Evolutionary conservation across 2,888 invertebrate genomes (phyloP), one percentile per base, ranked within the genome.

Genomic region (Axea sp.): DNA sequence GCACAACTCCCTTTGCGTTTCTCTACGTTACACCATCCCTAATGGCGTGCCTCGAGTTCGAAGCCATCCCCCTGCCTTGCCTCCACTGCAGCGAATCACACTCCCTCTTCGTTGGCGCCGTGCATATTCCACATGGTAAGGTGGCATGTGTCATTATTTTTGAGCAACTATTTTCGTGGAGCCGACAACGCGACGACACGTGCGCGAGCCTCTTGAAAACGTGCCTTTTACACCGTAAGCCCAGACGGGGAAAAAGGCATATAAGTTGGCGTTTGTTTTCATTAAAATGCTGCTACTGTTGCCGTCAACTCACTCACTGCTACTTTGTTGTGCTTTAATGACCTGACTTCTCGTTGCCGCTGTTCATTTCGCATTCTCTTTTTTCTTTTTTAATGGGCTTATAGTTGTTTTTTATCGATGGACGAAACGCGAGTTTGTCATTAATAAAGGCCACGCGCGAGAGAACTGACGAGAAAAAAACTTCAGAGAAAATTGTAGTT

Each of bases 131-230:
- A 9, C 35, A 51, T 35, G 35, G 31, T 19, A 57, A 51, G 30
- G 43, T 51, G 73, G 55, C 60, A 51, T 62, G 79, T 77, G 81
- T 83, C 83, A 83, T 85, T 85, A 84, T 83, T 84, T 84, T 82
- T 77, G 80, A 81, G 76, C 74, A 78, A 82, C 82, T 83, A 85
- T 86, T 84, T 84, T 82, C 75, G 82, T 81, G 78, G 75, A 77
- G 79, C 76, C 76, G 75, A 60, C 67, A 57, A 47, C 77, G 73
- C 64, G 65, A 22, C 49, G 78, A 78, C 82, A 80, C 81, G 82
- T 81, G 81, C 78, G 76, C 62, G 51, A 24, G 41, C 55, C 76
- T 62, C 75, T 67, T 73, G 76, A 57, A 57, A 77, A 79, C 80
- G 79, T 79, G 81, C 77, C 78, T 71, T 41, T 33, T 49, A 17